phyloP scores from a whole-genome alignment of 1,140 invertebrate genomes.

The Nymphalis io region DNA sequence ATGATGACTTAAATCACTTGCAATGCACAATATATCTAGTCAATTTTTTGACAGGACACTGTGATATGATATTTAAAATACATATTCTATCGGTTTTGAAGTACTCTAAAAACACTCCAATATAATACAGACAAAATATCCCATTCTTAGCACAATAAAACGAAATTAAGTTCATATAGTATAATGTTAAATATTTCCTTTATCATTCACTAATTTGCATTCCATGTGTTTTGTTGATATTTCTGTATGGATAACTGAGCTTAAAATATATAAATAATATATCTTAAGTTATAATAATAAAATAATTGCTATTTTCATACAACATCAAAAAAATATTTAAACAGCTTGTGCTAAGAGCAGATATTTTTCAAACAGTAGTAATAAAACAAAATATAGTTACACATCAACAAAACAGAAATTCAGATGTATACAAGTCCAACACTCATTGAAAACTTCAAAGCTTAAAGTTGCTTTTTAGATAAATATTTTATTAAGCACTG shows the following conservation, averaged over 20 bases:
- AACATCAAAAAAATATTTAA: neutral
- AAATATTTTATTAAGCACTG: slow-evolving; percentile 61
- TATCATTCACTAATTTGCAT: neutral
- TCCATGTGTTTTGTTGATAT: neutral
- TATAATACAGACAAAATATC: slow-evolving; percentile 62
- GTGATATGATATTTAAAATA: slow-evolving; percentile 55
- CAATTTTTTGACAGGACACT: slow-evolving; percentile 63
- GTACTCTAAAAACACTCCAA: slow-evolving; percentile 72
- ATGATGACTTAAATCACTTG: slow-evolving; percentile 14
- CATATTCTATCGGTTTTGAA: slow-evolving; percentile 59
- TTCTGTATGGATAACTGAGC: neutral
- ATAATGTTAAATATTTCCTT: slow-evolving; percentile 5
- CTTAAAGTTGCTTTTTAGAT: slow-evolving; percentile 56
- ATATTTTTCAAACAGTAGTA: slow-evolving; percentile 57
- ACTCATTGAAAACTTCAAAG: slow-evolving; percentile 63
- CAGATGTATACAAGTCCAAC: slow-evolving; percentile 63
- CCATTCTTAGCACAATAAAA: slow-evolving; percentile 64
- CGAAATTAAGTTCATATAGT: slow-evolving; percentile 5
- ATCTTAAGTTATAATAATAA: neutral
- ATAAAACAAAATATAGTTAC: slow-evolving; percentile 44
- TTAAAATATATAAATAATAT: neutral
- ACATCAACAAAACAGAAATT: slow-evolving; percentile 61
- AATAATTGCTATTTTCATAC: too few relatives aligned
- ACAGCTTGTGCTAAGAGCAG: slow-evolving; percentile 61
- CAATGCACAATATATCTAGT: slow-evolving; percentile 61